Conservation (phyloP, 2,113 vertebrate genomes). For the Triplophysa tibetana region DNA sequence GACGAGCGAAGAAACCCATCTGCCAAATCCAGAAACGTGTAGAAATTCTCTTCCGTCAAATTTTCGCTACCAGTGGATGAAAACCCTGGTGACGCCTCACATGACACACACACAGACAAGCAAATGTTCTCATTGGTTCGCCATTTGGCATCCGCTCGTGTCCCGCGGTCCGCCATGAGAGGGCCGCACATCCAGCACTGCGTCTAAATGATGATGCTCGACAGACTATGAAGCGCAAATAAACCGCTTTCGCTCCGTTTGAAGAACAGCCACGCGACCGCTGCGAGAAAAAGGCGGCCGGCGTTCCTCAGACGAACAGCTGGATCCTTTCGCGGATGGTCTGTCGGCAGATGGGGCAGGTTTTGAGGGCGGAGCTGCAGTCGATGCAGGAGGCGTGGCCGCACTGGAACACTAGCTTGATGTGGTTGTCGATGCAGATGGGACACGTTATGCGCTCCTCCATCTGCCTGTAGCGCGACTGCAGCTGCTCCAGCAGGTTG, state of each 20-base stretch:
- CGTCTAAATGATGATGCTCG: not conserved
- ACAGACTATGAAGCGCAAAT: not conserved
- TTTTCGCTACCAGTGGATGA: too few relatives aligned
- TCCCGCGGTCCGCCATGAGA: not conserved
- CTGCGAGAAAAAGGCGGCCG: not conserved
- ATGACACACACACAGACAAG: not conserved
- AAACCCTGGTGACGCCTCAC: not conserved
- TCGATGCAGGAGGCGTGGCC: constrained; percentile 94
- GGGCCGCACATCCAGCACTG: not conserved
- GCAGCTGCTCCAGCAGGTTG: constrained; percentile 96
- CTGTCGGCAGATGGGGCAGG: constrained; percentile 96
- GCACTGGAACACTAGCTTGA: constrained; percentile 97
- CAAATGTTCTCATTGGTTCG: not conserved
- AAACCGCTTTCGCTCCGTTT: not conserved
- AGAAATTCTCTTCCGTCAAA: not conserved
- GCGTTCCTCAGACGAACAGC: constrained; percentile 83
- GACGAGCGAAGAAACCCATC: not conserved
- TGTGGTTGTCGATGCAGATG: constrained; percentile 98
- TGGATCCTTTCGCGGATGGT: constrained; percentile 93
- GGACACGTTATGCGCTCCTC: constrained; percentile 98
- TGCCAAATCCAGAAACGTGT: not conserved
- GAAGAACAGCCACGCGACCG: not conserved
- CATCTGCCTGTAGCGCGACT: constrained; percentile 97
- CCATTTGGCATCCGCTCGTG: not conserved
- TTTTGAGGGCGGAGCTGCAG: constrained; percentile 87